phyloP scores from a whole-genome alignment of 1,140 invertebrate species.

The Tetramorium simillimum region DNA sequence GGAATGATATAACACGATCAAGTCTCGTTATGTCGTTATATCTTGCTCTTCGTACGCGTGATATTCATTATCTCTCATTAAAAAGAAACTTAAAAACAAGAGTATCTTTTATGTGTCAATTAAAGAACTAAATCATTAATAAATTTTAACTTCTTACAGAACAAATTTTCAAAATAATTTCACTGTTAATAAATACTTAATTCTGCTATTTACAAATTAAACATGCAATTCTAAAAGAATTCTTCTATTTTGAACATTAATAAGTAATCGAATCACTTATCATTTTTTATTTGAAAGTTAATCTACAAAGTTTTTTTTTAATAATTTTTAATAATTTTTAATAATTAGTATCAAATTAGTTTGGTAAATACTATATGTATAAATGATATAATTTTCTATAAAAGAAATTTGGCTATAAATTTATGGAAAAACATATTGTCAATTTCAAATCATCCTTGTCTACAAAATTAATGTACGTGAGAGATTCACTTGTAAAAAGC shows the following conservation, averaged over 20 bases:
- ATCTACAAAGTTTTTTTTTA: not conserved
- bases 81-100: not conserved
- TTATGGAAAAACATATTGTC: not conserved
- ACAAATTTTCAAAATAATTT: not conserved
- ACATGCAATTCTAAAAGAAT: not conserved
- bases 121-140: not conserved
- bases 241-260: not conserved
- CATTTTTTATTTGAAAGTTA: not conserved
- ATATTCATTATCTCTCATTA: not conserved
- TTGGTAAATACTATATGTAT: not conserved
- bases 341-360: not conserved
- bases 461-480: slow-evolving; percentile 1
- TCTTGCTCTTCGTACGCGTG: not conserved
- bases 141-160: not conserved
- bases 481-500: not conserved
- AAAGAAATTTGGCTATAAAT: not conserved
- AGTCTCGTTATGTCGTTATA: not conserved
- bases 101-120: slow-evolving; percentile 1
- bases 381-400: not conserved
- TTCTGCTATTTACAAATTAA: not conserved
- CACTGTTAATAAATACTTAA: not conserved
- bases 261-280: not conserved
- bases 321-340: too few species aligned
- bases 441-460: not conserved
- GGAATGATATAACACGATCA: not conserved